Conservation (phyloP, 2,888 invertebrate species). For the Stictocephala bisonia region DNA sequence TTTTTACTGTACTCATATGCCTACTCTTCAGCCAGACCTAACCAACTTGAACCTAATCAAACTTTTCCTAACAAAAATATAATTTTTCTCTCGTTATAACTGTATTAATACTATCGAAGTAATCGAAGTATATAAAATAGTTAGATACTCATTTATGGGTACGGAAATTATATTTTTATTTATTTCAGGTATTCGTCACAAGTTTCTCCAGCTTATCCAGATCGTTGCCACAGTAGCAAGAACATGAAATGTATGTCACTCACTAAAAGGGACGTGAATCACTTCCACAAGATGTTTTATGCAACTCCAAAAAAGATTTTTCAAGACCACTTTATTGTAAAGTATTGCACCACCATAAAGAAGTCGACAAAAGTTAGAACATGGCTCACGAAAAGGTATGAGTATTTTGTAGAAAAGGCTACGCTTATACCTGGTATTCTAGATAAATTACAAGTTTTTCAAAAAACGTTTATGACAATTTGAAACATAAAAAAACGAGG, state of each 20-base stretch:
- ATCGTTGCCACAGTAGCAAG: conserved; percentile 18
- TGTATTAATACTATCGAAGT: too few relatives aligned
- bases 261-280: conserved; percentile 17
- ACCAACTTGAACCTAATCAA: too few relatives aligned
- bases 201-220: too few relatives aligned
- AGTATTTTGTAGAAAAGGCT: conserved; percentile 21
- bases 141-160: too few relatives aligned
- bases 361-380: conserved; percentile 11
- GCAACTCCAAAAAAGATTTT: not conserved
- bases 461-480: conserved; percentile 31
- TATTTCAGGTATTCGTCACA: too few relatives aligned
- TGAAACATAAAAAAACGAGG: conserved; percentile 19
- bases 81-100: too few relatives aligned
- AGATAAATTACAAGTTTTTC: conserved; percentile 20
- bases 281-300: conserved; percentile 39
- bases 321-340: conserved; percentile 28
- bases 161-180: too few relatives aligned
- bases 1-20: too few relatives aligned
- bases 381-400: conserved; percentile 36
- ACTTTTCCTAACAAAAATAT: too few relatives aligned
- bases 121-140: too few relatives aligned
- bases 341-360: conserved; percentile 30
- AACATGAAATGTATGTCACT: conserved; percentile 1
- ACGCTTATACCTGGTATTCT: conserved; percentile 24
- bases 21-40: too few relatives aligned